phyloP scores from a whole-genome alignment of 2,113 vertebrate genomes.

The Miniopterus natalensis region DNA sequence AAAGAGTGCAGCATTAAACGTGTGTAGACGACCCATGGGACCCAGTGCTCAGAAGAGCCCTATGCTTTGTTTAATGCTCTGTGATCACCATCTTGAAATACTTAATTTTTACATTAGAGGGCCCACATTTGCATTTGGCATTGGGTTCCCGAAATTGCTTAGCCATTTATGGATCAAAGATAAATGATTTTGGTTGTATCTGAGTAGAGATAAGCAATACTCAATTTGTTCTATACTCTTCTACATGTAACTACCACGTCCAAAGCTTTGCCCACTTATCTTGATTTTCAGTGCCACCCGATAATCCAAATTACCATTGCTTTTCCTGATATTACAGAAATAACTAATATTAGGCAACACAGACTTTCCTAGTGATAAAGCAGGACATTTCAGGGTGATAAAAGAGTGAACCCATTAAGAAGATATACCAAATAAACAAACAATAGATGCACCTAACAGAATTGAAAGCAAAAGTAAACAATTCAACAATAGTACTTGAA shows the following conservation, averaged over 20 bases:
- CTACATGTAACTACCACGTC: background rate
- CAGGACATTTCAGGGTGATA: background rate
- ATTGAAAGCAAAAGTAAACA: background rate
- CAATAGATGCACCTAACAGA: background rate
- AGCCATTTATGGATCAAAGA: background rate
- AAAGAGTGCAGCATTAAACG: background rate
- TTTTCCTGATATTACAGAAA: background rate
- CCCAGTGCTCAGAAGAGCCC: background rate
- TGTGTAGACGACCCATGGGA: rapidly evolving
- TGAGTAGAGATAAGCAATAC: background rate
- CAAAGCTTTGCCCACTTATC: background rate
- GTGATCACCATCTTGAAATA: background rate
- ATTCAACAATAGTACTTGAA: background rate
- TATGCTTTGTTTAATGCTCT: background rate
- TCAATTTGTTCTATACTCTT: background rate
- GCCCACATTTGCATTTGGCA: background rate
- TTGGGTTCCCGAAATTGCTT: background rate
- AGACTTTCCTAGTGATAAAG: background rate
- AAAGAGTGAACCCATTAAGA: background rate
- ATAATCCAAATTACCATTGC: background rate
- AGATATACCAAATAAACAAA: background rate
- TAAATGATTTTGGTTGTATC: background rate
- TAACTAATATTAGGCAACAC: background rate
- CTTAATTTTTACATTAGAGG: background rate
- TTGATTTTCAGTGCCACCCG: background rate